Base-by-base conservation (phyloP, 1,140 invertebrate genomes). In the Hylaeus anthracinus region DNA sequence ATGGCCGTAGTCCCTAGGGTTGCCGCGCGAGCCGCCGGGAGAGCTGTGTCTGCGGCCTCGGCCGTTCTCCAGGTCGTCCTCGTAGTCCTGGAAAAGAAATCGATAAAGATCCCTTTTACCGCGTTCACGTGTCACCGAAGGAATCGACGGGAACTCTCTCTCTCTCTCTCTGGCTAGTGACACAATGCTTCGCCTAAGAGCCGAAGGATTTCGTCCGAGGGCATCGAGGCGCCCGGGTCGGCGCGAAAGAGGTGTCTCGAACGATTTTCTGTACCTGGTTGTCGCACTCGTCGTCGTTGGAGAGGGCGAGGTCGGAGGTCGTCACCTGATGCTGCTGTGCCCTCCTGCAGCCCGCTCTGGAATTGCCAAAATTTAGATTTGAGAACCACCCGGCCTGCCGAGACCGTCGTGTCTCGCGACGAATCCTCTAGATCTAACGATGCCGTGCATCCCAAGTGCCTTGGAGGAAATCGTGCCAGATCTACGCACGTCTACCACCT, bases 281-380 rank as follows among this genome's bases (percentile, higher is more conserved):
- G 86, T 93, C 90, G 88, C 89, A 92, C 91, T 93, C 92, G 91
- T 94, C 93, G 90, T 94, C 93, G 86, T 94, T 94, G 90, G 93
- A 93, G 89, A 94, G 92, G 84, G 92, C 92, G 88, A 94, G 93
- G 88, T 94, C 93, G 84, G 93, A 93, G 80, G 94, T 94, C 90
- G 84, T 88, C 88, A 92, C 90, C 88, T 93, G 91, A 77, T 93
- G 91, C 79, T 92, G 92, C 79, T 93, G 92, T 81, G 87, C 86
- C 88, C 90, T 90, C 83, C 92, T 93, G 92, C 90, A 92, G 88
- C 88, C 87, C 83, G 83, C 87, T 92, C 92, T 93, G 92, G 78
- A 93, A 93, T 90, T 82, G 84, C 88, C 90, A 92, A 92, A 92
- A 92, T 88, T 89, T 81, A 80, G 78, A 88, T 89, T 88, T 88